Percentiles rank a stretch among this genome's conserved stretches.
Evolutionary conservation across 2,113 vertebrate genomes (phyloP).

Genomic region (Carettochelys insculpta): DNA sequence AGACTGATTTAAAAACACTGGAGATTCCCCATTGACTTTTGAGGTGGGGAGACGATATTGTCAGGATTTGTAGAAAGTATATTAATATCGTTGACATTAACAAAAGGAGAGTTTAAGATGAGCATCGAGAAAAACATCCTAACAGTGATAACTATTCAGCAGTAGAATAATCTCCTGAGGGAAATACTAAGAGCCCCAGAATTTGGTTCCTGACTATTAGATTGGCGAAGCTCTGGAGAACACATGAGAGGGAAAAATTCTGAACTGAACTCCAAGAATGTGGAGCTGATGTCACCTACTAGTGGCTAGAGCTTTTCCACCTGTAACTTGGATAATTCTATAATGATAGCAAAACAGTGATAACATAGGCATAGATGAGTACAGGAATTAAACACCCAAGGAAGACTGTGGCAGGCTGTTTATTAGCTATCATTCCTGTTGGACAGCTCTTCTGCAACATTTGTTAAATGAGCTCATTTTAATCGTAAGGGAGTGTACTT

Average conservation of each 20-base stretch:
- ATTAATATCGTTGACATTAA: slow-evolving; percentile 40
- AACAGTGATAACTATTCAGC: slow-evolving; percentile 1
- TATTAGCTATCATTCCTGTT: slow-evolving; percentile 17
- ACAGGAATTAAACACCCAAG: slow-evolving; percentile 13
- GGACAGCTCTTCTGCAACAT: background rate
- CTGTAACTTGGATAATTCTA: background rate
- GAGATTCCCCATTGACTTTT: background rate
- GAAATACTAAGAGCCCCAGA: background rate
- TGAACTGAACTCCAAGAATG: slow-evolving; percentile 7
- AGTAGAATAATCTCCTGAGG: background rate
- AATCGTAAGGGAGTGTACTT: slow-evolving; percentile 31
- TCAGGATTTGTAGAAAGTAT: background rate
- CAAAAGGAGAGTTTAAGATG: slow-evolving; percentile 12
- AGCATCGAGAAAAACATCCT: background rate
- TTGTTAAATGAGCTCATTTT: slow-evolving; percentile 36
- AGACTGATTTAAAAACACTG: background rate
- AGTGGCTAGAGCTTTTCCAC: background rate
- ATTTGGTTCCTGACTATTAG: slow-evolving; percentile 1
- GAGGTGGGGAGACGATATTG: background rate
- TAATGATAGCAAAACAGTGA: background rate
- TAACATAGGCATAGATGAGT: background rate
- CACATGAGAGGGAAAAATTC: background rate
- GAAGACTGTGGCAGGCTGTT: slow-evolving; percentile 13
- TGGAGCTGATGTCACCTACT: background rate
- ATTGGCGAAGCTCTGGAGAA: slow-evolving; percentile 10